phyloP scores from a whole-genome alignment of 2,113 vertebrate species.

The Megaceryle maxima region DNA sequence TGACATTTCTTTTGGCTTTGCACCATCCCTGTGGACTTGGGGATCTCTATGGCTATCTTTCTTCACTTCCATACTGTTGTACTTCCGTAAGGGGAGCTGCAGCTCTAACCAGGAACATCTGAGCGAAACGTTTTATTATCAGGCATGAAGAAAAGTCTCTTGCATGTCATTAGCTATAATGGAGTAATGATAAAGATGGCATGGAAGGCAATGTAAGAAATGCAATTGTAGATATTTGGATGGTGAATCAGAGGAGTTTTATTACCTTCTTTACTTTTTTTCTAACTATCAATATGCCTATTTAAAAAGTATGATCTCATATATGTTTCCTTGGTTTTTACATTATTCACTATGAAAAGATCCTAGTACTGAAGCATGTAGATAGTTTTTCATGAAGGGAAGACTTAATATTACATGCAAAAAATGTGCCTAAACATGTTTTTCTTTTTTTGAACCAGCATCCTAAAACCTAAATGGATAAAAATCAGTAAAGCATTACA shows the following conservation, averaged over 20 bases:
- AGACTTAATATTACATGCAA: background rate
- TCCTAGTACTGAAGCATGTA: background rate
- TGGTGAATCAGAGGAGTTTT: conserved; percentile 8
- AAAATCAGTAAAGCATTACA: background rate
- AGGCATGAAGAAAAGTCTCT: conserved; percentile 48
- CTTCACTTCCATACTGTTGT: background rate
- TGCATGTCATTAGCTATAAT: conserved; percentile 49
- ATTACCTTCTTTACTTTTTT: background rate
- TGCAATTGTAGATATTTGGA: conserved; percentile 19
- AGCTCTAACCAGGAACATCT: conserved; percentile 32
- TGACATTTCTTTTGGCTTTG: background rate
- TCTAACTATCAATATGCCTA: conserved; percentile 15
- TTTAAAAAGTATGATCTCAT: conserved; percentile 40
- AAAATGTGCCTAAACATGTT: background rate
- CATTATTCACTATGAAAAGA: conserved; percentile 4
- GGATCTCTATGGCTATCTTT: conserved; percentile 20
- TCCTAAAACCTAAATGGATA: background rate
- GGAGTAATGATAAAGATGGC: conserved; percentile 55
- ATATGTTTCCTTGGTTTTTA: conserved; percentile 9
- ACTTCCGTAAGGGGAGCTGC: conserved; percentile 30
- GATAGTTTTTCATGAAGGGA: background rate
- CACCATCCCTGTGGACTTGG: conserved; percentile 28
- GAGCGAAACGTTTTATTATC: conserved; percentile 44
- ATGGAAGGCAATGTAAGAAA: conserved; percentile 65
- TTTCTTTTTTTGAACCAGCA: background rate